Evolutionary conservation across 2,888 invertebrate genomes (phyloP).

Genomic region (Diaphora mendica): DNA sequence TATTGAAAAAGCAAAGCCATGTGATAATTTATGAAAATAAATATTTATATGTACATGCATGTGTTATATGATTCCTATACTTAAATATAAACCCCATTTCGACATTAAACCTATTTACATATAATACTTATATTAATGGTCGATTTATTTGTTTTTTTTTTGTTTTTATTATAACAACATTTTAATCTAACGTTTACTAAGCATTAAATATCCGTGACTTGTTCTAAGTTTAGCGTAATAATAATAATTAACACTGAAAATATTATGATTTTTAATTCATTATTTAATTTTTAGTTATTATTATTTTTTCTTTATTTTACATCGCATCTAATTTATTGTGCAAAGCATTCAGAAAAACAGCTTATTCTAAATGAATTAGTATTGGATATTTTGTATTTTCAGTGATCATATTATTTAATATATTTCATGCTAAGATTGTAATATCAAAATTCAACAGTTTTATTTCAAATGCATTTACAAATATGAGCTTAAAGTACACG

Average conservation of each 20-base stretch:
- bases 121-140: constrained; percentile 38
- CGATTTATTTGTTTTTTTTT: constrained; percentile 34
- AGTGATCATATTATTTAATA: background rate
- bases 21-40: background rate
- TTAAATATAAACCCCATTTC: constrained; percentile 20
- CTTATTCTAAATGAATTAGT: background rate
- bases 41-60: background rate
- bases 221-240: constrained; percentile 41
- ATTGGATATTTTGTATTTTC: background rate
- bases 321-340: constrained; percentile 36
- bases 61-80: background rate
- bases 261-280: constrained; percentile 14
- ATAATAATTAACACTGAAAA: constrained; percentile 31
- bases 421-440: background rate
- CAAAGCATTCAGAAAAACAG: constrained; percentile 18
- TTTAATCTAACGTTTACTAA: constrained; percentile 27
- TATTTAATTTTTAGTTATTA: constrained; percentile 41
- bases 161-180: constrained; percentile 20
- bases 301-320: constrained; percentile 17
- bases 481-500: constrained; percentile 19
- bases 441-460: background rate
- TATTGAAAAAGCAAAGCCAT: background rate
- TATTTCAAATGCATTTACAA: constrained; percentile 3
- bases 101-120: constrained; percentile 46
- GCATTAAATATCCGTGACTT: constrained; percentile 35